phyloP scores from a whole-genome alignment of 2,797 vertebrate genomes.

The Artibeus jamaicensis region DNA sequence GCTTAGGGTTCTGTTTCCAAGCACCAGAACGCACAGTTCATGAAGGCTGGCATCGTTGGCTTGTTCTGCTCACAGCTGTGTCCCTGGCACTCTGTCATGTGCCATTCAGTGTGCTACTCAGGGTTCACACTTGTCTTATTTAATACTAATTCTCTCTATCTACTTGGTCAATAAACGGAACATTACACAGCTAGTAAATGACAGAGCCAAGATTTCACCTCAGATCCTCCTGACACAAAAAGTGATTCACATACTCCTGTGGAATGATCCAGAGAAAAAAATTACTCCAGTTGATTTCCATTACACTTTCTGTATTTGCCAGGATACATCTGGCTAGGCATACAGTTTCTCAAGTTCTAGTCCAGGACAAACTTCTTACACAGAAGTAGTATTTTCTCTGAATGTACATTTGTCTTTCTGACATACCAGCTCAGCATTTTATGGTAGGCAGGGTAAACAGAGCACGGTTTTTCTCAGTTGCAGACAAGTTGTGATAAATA shows the following conservation, averaged over 20 bases:
- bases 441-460: background rate
- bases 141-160: background rate
- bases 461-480: background rate
- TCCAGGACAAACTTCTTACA: background rate
- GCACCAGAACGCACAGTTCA: background rate
- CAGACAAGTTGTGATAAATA: background rate
- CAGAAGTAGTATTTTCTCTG: background rate
- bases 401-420: conserved; percentile 40
- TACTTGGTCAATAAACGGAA: background rate
- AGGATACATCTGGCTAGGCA: background rate
- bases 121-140: background rate
- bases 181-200: background rate
- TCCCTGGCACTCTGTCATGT: background rate
- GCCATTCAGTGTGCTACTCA: background rate
- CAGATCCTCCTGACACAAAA: background rate
- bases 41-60: background rate
- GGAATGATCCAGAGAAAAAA: background rate
- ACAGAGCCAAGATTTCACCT: background rate
- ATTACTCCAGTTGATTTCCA: background rate
- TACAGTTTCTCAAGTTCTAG: background rate
- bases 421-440: background rate
- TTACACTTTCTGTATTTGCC: background rate
- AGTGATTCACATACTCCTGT: background rate
- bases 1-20: background rate
- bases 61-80: background rate